Evolutionary conservation across 2,888 invertebrate species (phyloP).

Genomic region (Athalia rosae): DNA sequence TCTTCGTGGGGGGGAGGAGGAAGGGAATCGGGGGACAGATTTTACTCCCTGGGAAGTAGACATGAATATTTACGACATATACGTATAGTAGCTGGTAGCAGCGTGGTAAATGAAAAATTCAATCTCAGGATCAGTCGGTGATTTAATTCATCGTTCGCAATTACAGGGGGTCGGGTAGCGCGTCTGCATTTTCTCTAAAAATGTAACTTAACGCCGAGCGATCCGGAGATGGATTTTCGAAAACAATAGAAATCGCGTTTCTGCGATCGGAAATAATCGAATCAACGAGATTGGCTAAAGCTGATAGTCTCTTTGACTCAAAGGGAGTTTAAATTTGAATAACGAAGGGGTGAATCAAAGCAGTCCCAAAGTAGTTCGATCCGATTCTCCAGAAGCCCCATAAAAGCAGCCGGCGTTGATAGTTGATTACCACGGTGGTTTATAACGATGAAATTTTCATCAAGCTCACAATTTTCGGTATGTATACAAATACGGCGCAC

Average conservation of each 20-base stretch:
- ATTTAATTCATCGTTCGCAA: not conserved
- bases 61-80: constrained; percentile 4
- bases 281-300: not conserved
- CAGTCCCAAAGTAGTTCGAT: too few relatives aligned
- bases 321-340: not conserved
- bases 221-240: too few relatives aligned
- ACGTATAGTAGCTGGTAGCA: not conserved
- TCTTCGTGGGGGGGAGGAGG: not conserved
- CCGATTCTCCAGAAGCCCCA: too few relatives aligned
- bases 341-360: not conserved
- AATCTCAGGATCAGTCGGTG: constrained; percentile 5
- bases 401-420: too few relatives aligned
- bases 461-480: too few relatives aligned
- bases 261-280: not conserved
- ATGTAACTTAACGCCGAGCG: too few relatives aligned
- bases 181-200: too few relatives aligned
- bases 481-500: not conserved
- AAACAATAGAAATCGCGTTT: too few relatives aligned
- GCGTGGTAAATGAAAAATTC: constrained; percentile 2
- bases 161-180: too few relatives aligned
- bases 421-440: too few relatives aligned
- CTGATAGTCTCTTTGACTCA: too few relatives aligned
- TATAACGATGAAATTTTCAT: too few relatives aligned
- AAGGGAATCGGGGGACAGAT: not conserved
- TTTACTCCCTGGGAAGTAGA: not conserved